A percentile compares a stretch with the other conserved stretches of the same genome.
phyloP scores from a whole-genome alignment of 2,888 invertebrate genomes.

The Liodrosophila aerea region DNA sequence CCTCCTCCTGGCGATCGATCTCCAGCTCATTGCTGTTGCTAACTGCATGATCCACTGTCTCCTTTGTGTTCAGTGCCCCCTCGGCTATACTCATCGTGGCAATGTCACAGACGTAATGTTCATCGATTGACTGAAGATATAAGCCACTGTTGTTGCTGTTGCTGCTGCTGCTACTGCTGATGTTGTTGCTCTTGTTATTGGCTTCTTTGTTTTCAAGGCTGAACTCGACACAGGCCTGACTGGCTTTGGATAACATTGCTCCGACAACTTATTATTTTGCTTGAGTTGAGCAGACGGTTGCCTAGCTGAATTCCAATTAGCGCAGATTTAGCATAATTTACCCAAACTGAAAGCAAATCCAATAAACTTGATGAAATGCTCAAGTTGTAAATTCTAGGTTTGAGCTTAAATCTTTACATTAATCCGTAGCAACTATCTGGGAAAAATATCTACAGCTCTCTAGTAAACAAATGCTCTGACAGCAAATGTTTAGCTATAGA shows the following conservation, averaged over 20 bases:
- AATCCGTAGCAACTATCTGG: too few relatives aligned
- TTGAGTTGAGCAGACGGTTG: too few relatives aligned
- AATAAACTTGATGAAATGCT: slow-evolving; percentile 19
- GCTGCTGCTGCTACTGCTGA: neutral
- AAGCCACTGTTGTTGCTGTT: slow-evolving; percentile 4
- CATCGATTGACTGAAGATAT: slow-evolving; percentile 54
- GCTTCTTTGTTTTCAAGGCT: slow-evolving; percentile 20
- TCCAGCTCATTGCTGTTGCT: slow-evolving; percentile 60
- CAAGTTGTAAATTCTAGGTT: too few relatives aligned
- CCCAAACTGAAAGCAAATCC: slow-evolving; percentile 44
- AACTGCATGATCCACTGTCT: slow-evolving; percentile 14
- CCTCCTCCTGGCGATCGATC: slow-evolving; percentile 75
- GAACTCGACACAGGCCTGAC: slow-evolving; percentile 3
- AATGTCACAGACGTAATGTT: slow-evolving; percentile 68
- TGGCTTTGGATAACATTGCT: slow-evolving; percentile 44
- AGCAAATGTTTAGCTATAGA: neutral
- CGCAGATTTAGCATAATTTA: slow-evolving; percentile 43
- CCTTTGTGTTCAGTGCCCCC: slow-evolving; percentile 24
- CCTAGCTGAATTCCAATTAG: slow-evolving; percentile 59
- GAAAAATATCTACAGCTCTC: too few relatives aligned
- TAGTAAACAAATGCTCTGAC: slow-evolving; percentile 6
- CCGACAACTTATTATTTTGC: slow-evolving; percentile 8
- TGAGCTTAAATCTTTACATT: too few relatives aligned
- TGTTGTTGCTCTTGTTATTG: slow-evolving; percentile 6
- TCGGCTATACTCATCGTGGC: slow-evolving; percentile 66